Base-by-base conservation (phyloP, 2,113 vertebrate genomes). In the Colius striatus region DNA sequence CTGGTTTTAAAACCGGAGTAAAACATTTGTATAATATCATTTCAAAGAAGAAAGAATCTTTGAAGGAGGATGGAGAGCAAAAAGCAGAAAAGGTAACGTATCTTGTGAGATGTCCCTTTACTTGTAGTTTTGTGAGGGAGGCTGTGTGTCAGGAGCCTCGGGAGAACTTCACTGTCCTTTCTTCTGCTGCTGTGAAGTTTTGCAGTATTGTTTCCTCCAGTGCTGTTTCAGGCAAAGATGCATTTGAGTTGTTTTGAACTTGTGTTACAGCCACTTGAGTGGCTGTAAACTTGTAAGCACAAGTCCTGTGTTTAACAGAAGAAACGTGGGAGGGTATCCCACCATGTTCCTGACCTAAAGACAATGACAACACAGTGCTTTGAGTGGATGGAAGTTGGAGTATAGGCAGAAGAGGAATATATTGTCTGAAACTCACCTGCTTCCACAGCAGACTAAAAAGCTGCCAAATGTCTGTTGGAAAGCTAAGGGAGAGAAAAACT, bases 1-100 rank as follows among this genome's bases (percentile, higher is more conserved):
- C 99, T 87, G 99, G 99, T 54, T 99, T 99, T 97, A 99, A 98
- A 98, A 98, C 98, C 84, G 99, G 99, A 92, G 97, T 99, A 16
- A 99, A 99, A 90, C 98, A 98, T 62, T 98, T 99, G 87, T 98
- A 98, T 96, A 97, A 97, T 45, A 96, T 99, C 13, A 98, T 98
- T 95, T 98, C 98, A 55, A 98, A 98, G 97, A 98, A 98, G 92
- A 98, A 96, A 95, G 98, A 99, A 73, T 98, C 96, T 67, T 90
- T 96, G 66, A 98, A 98, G 94, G 98, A 98, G 60, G 98, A 99
- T 92, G 92, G 94, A 38, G 97, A 91, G 87, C 97, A 98, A 96
- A 98, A 87, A 32, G 84, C 87, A 68, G 98, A 99, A 83, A 98
- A 99, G 99, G 99, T 99, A 96, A 73, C 2, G 1, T 32, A 43